Evolutionary conservation across 2,113 vertebrate species (phyloP), one percentile per base, ranked within the genome.

Genomic region (Zapornia atra): DNA sequence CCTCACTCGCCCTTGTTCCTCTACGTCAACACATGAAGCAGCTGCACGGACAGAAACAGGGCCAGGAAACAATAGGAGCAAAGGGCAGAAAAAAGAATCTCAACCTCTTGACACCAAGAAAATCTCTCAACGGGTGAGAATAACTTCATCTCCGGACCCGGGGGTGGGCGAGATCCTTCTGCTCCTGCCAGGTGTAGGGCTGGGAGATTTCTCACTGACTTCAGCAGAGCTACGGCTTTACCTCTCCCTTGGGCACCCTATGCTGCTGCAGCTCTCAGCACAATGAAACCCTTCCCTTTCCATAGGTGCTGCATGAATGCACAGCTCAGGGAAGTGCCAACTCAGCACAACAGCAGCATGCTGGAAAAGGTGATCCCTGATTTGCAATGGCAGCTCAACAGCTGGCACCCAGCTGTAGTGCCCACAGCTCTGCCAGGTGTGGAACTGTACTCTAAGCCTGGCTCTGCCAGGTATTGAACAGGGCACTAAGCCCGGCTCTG

Each of bases 171-270:
- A 10, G 51, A 81, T 36, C 42, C 59, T 53, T 12, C 53, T 50
- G 68, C 63, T 46, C 53, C 50, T 1, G 2, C 54, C 6, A 0
- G 0, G 11, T 3, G 66, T 9, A 53, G 25, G 72, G 42, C 29
- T 19, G 75, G 12, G 24, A 72, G 38, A 25, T 8, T 61, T 21
- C 60, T n/a, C 50, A 2, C 2, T 10, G 66, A 17, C 24, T 60
- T 40, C 34, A 54, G 51, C 59, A 25, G 44, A 85, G 73, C 69
- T 29, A 24, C 18, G 29, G 66, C 34, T 29, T 51, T n/a, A 11
- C 26, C 53, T 22, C 21, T 69, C 36, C 73, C 9, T 1, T 0
- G 4, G 60, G 42, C 48, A 63, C 68, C 2, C 20, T 0, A 42
- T 9, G 51, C 38, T 15, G 77, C 84, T 91, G 24, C 66, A 50